phyloP scores from a whole-genome alignment of 1,140 invertebrate genomes.

The Venturia canescens region DNA sequence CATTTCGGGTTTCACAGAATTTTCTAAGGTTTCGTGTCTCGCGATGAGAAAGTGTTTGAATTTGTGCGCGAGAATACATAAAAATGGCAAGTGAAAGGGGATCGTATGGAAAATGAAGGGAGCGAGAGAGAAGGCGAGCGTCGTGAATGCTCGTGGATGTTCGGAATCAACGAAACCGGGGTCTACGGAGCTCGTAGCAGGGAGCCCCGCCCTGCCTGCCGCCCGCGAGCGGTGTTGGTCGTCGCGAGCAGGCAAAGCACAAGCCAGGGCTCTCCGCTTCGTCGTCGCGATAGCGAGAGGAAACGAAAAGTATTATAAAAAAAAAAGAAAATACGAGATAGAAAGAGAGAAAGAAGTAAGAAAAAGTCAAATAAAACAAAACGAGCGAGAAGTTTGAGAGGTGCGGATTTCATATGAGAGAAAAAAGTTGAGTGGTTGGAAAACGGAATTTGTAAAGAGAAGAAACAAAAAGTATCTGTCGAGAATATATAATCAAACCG shows the following conservation, averaged over 20 bases:
- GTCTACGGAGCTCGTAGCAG: conserved; percentile 65
- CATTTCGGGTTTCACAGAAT: too few species aligned
- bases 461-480: neutral
- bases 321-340: neutral
- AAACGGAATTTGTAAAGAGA: neutral
- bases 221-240: conserved; percentile 58
- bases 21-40: too few species aligned
- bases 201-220: conserved; percentile 70
- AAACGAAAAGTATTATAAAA: neutral
- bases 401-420: neutral
- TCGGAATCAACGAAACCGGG: conserved; percentile 59
- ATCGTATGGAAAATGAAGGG: neutral
- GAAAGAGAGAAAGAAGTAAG: neutral
- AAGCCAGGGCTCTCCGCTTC: conserved; percentile 37
- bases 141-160: conserved; percentile 28
- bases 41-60: neutral
- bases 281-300: conserved; percentile 41
- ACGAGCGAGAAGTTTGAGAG: neutral
- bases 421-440: neutral
- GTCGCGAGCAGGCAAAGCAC: conserved; percentile 27
- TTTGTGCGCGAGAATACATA: neutral
- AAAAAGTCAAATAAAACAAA: neutral
- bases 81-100: neutral
- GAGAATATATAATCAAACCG: neutral
- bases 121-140: neutral